Evolutionary conservation across 2,888 invertebrate species (phyloP), one percentile per base, ranked within the genome.

Genomic region (Apamea crenata): DNA sequence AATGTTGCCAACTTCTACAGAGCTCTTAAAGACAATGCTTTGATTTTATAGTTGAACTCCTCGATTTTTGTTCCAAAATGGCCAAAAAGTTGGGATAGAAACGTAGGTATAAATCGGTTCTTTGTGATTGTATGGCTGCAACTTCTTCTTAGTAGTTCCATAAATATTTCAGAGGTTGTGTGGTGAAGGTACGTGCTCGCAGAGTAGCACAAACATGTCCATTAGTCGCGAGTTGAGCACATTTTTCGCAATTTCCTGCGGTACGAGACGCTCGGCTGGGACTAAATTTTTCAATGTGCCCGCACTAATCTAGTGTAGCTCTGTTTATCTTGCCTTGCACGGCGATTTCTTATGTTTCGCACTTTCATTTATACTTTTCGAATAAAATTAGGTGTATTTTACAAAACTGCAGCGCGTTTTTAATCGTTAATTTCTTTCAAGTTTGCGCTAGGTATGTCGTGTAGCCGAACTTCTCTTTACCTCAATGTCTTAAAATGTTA

Each of bases 221-320:
- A 92, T 93, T 92, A 93, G 90, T 81, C 82, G 89, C 82, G 86
- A 85, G 88, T 90, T 87, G 85, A 88, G 90, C 78, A 87, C 91
- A 92, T 93, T 94, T 94, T 92, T 93, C 91, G 91, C 91, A 93
- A 93, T 94, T 93, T 93, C 92, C 93, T 86, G 86, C 47, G 84
- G 80, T 76, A 78, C 77, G 80, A 86, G 74, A 83, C 83, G 70
- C 74, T 66, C 77, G 44, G 75, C 67, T 81, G 75, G 77, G 83
- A 87, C 88, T 88, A 89, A 88, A 91, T 91, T 92, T 92, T 91
- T 93, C 92, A 92, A 92, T 88, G 90, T 82, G 80, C 77, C 85
- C 88, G 84, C 85, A 86, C 89, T 91, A 91, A 92, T 92, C 91
- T 91, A 89, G 77, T 90, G 86, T 82, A 87, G 86, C 74, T 88